These are phyloP conservation scores for Poecile atricapillus DNA, from an alignment of 2,113 vertebrate genomes.

Conservation along the genomic window DNA sequence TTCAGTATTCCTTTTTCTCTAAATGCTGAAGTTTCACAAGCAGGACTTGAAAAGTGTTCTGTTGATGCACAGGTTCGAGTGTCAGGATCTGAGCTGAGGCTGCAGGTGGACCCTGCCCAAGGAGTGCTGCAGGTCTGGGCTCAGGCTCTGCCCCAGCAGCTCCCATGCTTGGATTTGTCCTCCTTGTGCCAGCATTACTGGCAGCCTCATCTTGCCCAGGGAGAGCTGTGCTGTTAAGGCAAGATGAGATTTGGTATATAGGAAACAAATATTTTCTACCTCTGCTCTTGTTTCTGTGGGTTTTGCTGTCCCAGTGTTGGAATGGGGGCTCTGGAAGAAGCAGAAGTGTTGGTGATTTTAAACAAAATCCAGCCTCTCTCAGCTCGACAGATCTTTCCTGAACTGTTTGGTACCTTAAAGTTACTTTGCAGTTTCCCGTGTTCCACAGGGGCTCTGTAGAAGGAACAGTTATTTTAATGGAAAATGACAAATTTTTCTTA, in stretches of 20 bases:
- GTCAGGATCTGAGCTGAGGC: not conserved
- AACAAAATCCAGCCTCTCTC: not conserved
- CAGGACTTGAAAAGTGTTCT: not conserved
- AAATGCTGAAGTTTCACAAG: not conserved
- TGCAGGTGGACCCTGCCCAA: not conserved
- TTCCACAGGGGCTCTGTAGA: not conserved
- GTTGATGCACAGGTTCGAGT: not conserved
- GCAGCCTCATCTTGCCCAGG: not conserved
- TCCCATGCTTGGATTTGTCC: not conserved
- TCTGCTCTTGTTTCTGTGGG: not conserved
- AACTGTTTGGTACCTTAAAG: not conserved
- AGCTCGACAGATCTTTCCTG: not conserved
- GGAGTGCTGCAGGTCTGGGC: not conserved
- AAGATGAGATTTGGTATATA: not conserved
- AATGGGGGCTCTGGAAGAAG: not conserved
- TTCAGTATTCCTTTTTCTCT: not conserved
- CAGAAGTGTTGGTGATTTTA: not conserved
- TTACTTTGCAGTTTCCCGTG: not conserved
- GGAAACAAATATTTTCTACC: not conserved
- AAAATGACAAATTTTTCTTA: conserved; percentile 55
- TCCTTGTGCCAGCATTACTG: not conserved
- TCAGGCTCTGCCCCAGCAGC: not conserved
- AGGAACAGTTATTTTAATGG: conserved; percentile 41
- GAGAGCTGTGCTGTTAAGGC: not conserved
- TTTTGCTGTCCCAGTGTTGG: not conserved